These are phyloP conservation scores for Aphelenchoides fujianensis DNA, from an alignment of 1,140 invertebrate species.

Conservation along the genomic window DNA sequence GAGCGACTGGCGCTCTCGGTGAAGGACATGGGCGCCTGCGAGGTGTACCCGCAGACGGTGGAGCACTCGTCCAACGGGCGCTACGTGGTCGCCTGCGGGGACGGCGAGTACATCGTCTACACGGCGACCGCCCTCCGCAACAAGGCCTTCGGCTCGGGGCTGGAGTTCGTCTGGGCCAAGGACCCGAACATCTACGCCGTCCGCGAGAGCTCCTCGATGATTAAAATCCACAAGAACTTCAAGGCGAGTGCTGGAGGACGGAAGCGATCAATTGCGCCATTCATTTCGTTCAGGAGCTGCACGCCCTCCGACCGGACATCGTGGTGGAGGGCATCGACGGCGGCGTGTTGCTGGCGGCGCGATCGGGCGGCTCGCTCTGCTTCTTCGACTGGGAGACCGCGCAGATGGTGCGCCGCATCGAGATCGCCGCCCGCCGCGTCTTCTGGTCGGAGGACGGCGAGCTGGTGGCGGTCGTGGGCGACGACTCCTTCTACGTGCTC, in stretches of 20 bases:
- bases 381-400: constrained; percentile 97
- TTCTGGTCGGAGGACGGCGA: constrained; percentile 96
- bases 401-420: constrained; percentile 86
- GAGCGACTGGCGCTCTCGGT: constrained; percentile 84
- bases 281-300: constrained; percentile 37
- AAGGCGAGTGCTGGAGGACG: constrained; percentile 35
- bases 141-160: constrained; percentile 94
- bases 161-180: constrained; percentile 97
- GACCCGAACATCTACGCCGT: constrained; percentile 92
- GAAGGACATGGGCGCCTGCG: constrained; percentile 98
- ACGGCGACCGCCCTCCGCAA: constrained; percentile 97
- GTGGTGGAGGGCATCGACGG: constrained; percentile 78
- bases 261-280: constrained; percentile 26
- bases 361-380: constrained; percentile 82
- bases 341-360: constrained; percentile 86
- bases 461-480: constrained; percentile 85
- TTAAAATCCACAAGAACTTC: constrained; percentile 67
- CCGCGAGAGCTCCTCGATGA: constrained; percentile 79
- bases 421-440: constrained; percentile 86
- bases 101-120: constrained; percentile 99
- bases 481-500: constrained; percentile 92
- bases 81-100: constrained; percentile 92
- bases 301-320: constrained; percentile 52
- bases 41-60: constrained; percentile 98
- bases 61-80: constrained; percentile 97